Percentiles rank a stretch among this genome's conserved stretches.
Evolutionary conservation across 2,797 vertebrate species (phyloP).

Genomic region (Ctenopoma kingsleyae): DNA sequence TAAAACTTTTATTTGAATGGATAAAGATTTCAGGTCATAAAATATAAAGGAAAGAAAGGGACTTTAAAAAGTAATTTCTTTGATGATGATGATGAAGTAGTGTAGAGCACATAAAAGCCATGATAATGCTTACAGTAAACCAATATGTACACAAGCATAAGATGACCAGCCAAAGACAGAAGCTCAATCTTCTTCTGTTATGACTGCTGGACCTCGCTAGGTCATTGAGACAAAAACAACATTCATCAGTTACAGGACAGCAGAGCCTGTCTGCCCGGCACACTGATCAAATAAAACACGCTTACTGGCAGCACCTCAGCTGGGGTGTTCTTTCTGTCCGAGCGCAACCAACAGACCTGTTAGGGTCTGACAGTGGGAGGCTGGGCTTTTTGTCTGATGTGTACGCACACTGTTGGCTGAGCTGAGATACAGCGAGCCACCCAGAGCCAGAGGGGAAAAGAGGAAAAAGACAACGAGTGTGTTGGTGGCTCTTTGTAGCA

Average conservation of each 20-base stretch:
- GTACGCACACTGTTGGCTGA: constrained; percentile 35
- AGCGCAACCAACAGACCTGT: constrained; percentile 59
- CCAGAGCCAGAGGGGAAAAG: constrained; percentile 32
- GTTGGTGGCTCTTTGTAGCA: constrained; percentile 40
- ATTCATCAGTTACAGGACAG: constrained; percentile 58
- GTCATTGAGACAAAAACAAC: constrained; percentile 45
- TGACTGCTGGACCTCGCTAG: constrained; percentile 45
- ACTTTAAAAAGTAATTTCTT: constrained; percentile 5
- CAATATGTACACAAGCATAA: constrained; percentile 21
- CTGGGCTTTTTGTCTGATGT: constrained; percentile 56
- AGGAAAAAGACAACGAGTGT: constrained; percentile 37
- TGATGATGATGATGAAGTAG: constrained; percentile 13
- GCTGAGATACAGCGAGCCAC: constrained; percentile 42
- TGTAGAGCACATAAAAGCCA: constrained; percentile 13
- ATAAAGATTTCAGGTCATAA: constrained; percentile 11
- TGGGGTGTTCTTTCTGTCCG: constrained; percentile 46
- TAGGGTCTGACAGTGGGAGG: constrained; percentile 48
- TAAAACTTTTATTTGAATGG: neutral
- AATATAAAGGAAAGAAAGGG: constrained; percentile 18
- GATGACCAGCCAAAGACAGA: constrained; percentile 60
- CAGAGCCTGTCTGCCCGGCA: constrained; percentile 38
- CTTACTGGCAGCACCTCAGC: constrained; percentile 57
- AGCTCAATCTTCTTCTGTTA: constrained; percentile 49
- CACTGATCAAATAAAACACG: constrained; percentile 75
- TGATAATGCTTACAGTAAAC: constrained; percentile 28